Conservation (phyloP, 2,797 vertebrate species). For the Alca torda region DNA sequence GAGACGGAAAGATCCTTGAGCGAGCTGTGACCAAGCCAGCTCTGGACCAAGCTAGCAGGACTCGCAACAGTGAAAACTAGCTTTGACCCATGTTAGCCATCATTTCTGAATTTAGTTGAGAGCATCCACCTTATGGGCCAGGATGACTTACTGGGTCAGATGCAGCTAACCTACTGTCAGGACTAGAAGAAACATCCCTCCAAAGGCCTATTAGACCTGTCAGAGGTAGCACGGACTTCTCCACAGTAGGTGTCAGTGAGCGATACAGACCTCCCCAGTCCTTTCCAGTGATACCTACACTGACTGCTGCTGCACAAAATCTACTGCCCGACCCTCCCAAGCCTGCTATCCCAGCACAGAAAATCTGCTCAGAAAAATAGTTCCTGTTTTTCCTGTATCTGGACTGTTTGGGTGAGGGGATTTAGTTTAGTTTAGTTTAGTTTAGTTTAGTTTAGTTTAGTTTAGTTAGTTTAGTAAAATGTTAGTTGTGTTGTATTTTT, state of each 20-base stretch:
- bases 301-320: not conserved
- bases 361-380: not conserved
- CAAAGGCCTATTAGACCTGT: not conserved
- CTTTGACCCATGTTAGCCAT: not conserved
- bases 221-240: not conserved
- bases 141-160: not conserved
- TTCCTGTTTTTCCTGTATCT: not conserved
- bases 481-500: not conserved
- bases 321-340: not conserved
- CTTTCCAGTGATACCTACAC: not conserved
- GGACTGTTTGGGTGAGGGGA: not conserved
- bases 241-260: not conserved
- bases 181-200: not conserved
- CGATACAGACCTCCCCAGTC: not conserved
- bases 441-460: no score
- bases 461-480: no score
- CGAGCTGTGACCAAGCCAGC: not conserved
- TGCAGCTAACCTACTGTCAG: not conserved
- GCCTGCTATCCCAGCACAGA: not conserved
- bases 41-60: not conserved
- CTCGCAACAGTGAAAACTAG: not conserved
- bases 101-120: not conserved
- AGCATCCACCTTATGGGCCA: not conserved
- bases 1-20: not conserved
- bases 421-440: no score